Conservation (phyloP, 2,797 vertebrate species). For the Enteromius unitaeniatus region DNA sequence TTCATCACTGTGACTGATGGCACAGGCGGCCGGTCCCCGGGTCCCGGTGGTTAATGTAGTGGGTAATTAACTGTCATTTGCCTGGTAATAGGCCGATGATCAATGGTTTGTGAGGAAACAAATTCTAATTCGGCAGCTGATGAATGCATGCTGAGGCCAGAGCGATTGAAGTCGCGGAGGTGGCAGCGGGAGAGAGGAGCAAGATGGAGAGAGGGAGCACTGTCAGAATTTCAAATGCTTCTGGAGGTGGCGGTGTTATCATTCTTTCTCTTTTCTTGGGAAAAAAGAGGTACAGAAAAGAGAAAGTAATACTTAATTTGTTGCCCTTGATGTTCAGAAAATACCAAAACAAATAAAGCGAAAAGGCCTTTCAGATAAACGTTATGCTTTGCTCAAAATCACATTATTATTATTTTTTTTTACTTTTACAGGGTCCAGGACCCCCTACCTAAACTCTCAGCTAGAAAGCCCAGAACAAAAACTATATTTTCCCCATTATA, state of each 20-base stretch:
- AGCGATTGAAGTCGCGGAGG: constrained; percentile 88
- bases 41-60: constrained; percentile 99
- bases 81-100: constrained; percentile 99
- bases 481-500: neutral
- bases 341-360: constrained; percentile 49
- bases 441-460: neutral
- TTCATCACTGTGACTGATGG: constrained; percentile 99
- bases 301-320: constrained; percentile 60
- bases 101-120: constrained; percentile 99
- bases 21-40: constrained; percentile 92
- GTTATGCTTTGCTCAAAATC: constrained; percentile 37
- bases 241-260: constrained; percentile 73
- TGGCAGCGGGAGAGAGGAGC: constrained; percentile 68
- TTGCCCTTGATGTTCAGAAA: constrained; percentile 61
- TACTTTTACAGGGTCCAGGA: neutral
- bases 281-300: constrained; percentile 53
- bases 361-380: constrained; percentile 41
- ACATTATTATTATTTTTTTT: neutral
- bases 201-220: constrained; percentile 68
- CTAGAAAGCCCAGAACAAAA: neutral
- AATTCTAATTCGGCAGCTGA: constrained; percentile 99
- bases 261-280: constrained; percentile 33
- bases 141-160: constrained; percentile 91
- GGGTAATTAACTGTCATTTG: constrained; percentile 99
- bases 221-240: constrained; percentile 86